Evolutionary conservation across 2,888 invertebrate genomes (phyloP).

Genomic region (Lithophane leautieri): DNA sequence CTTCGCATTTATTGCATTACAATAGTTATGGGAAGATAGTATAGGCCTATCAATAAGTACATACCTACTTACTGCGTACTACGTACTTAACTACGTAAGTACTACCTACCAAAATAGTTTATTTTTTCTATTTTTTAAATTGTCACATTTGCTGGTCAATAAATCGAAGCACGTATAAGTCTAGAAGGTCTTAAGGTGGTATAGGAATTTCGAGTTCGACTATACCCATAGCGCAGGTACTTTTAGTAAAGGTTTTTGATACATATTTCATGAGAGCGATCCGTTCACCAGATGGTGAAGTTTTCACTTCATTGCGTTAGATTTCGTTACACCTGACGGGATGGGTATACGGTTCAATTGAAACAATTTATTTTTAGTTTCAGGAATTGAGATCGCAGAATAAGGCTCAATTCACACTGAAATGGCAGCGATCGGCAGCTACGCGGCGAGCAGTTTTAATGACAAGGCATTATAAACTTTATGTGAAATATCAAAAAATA

Average conservation of each 20-base stretch:
- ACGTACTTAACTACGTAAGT: no score
- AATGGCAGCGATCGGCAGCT: no score
- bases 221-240: conserved; percentile 15
- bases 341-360: conserved; percentile 41
- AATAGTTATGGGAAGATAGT: neutral
- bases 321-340: conserved; percentile 62
- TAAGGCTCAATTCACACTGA: no score
- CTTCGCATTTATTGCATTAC: no score
- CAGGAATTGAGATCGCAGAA: conserved; percentile 2
- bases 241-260: conserved; percentile 55
- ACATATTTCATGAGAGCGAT: conserved; percentile 74
- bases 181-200: neutral
- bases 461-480: no score
- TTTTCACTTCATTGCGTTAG: conserved; percentile 74
- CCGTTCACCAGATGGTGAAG: conserved; percentile 67
- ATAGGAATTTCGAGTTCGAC: neutral
- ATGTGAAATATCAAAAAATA: no score
- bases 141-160: no score
- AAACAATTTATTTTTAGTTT: conserved; percentile 49
- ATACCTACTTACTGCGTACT: no score
- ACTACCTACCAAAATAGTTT: no score
- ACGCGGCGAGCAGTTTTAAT: no score
- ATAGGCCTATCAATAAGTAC: no score
- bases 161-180: neutral
- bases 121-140: no score